These are phyloP conservation scores for Aphaenogaster floridana DNA, from an alignment of 1,140 invertebrate genomes.

Conservation along the genomic window DNA sequence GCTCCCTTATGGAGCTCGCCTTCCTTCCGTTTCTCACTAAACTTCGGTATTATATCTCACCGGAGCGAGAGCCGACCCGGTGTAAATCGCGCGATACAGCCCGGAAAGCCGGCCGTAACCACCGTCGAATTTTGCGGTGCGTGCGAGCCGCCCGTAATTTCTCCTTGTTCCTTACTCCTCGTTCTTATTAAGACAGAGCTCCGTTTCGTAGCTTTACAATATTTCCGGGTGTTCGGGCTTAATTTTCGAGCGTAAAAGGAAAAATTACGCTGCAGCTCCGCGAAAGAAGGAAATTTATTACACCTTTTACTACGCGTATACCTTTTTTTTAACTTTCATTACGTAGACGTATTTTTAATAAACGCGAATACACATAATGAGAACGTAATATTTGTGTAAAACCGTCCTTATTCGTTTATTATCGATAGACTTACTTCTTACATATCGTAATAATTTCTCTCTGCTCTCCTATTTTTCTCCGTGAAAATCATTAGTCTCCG, in stretches of 20 bases:
- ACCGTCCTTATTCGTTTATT: not conserved
- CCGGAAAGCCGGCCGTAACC: not conserved
- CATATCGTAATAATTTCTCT: not conserved
- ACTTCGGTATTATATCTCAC: constrained; percentile 29
- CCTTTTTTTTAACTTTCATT: not conserved
- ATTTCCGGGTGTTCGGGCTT: not conserved
- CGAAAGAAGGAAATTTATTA: not conserved
- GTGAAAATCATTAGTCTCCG: constrained; percentile 29
- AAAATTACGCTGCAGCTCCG: not conserved
- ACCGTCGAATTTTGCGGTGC: constrained; percentile 24
- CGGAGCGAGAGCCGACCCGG: not conserved
- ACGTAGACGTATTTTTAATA: not conserved
- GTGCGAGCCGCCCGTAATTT: not conserved
- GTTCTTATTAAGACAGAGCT: constrained; percentile 6
- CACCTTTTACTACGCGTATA: not conserved
- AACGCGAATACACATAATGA: too few species aligned
- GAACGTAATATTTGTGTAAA: not conserved
- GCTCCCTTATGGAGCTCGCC: not conserved
- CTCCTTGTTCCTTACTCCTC: not conserved
- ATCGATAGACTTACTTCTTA: not conserved
- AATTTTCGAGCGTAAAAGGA: not conserved
- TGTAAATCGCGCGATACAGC: constrained; percentile 40
- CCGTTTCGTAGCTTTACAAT: constrained; percentile 18
- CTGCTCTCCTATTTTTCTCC: not conserved
- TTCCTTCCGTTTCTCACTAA: constrained; percentile 32